Evolutionary conservation across 35 echinoderm and acorn worm species (phyloP).

Genomic region (Acanthaster planci): DNA sequence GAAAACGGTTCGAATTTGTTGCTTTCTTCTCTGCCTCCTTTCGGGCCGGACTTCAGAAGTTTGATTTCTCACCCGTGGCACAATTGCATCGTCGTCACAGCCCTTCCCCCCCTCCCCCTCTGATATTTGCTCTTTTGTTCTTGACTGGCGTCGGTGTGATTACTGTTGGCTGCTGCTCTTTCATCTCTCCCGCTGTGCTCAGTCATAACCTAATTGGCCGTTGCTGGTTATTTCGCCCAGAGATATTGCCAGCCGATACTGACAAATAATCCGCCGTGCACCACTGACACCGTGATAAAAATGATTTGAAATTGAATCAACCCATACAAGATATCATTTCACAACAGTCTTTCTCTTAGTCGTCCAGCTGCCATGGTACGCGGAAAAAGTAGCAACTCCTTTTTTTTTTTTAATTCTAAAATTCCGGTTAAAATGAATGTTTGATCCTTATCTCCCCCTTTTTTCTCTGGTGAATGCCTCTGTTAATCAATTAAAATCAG

Average conservation of each 20-base stretch:
- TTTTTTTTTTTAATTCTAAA: no score
- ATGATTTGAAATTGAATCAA: background rate
- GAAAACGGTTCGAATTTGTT: background rate
- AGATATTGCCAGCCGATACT: constrained; percentile 22
- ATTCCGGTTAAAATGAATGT: no score
- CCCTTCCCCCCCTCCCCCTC: background rate
- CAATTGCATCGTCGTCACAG: background rate
- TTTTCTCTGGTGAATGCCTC: no score
- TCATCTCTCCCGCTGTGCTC: background rate
- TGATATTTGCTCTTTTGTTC: background rate
- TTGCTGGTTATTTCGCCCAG: background rate
- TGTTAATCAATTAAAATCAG: no score
- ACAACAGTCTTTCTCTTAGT: no score
- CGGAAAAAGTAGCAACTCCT: no score
- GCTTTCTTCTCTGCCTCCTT: background rate
- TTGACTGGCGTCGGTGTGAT: constrained; percentile 11
- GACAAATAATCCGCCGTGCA: background rate
- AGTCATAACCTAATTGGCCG: constrained; percentile 18
- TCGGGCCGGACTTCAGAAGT: background rate
- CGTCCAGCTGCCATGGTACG: no score
- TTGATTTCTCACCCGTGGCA: background rate
- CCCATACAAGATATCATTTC: background rate
- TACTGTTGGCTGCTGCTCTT: background rate
- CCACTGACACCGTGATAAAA: background rate
- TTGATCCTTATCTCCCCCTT: no score